Conservation (phyloP, 2,888 invertebrate species). For the Masnerella sp. region DNA sequence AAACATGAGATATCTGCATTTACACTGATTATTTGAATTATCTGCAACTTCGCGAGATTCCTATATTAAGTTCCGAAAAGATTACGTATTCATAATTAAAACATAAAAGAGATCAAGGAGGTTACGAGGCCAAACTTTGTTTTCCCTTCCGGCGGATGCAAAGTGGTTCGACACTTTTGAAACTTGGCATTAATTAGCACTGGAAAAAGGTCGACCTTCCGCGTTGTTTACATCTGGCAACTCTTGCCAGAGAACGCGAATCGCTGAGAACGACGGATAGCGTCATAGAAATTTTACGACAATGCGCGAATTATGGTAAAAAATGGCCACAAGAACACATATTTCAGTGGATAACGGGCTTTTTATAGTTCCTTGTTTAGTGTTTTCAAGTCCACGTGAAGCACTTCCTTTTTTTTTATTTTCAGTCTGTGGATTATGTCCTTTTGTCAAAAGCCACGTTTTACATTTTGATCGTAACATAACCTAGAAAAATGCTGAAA, state of each 20-base stretch:
- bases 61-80: conserved; percentile 13
- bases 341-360: no score
- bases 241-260: not conserved
- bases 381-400: no score
- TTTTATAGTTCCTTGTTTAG: no score
- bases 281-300: conserved; percentile 9
- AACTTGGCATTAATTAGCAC: conserved; percentile 13
- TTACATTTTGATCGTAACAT: no score
- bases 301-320: conserved; percentile 33
- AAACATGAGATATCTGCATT: no score
- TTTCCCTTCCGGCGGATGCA: conserved; percentile 7
- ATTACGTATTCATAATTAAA: conserved; percentile 20
- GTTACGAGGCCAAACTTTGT: conserved; percentile 24
- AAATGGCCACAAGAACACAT: no score
- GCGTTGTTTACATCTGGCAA: conserved; percentile 13
- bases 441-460: no score
- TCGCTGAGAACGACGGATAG: conserved; percentile 17
- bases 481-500: no score
- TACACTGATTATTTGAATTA: no score
- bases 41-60: not conserved
- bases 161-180: conserved; percentile 11
- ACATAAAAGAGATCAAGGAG: conserved; percentile 17
- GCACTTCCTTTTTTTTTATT: no score
- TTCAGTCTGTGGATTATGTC: no score
- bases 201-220: conserved; percentile 6